Percentiles rank a stretch among this genome's conserved stretches.
phyloP scores from a whole-genome alignment of 1,140 invertebrate species.

The Grapholita molesta region DNA sequence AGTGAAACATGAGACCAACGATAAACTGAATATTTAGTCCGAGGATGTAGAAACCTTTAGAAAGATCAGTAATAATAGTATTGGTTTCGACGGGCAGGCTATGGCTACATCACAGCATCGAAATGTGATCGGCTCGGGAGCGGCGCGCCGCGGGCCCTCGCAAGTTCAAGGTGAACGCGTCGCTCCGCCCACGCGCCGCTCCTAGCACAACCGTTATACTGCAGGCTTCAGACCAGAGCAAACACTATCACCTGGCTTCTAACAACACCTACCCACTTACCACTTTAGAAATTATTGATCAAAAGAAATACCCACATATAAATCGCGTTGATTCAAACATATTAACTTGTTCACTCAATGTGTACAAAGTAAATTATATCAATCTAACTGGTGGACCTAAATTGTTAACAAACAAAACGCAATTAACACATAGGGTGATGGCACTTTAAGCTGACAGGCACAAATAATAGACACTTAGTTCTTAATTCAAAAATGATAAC shows the following conservation, averaged over 20 bases:
- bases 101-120: constrained; percentile 37
- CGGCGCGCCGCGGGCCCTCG: constrained; percentile 39
- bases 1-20: background rate
- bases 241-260: background rate
- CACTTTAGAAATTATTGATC: background rate
- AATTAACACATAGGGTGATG: too few relatives aligned
- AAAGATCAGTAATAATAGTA: constrained; percentile 24
- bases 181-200: constrained; percentile 70
- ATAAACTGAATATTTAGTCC: background rate
- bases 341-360: too few relatives aligned
- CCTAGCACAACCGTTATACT: constrained; percentile 62
- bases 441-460: too few relatives aligned
- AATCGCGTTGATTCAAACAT: background rate
- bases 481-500: too few relatives aligned
- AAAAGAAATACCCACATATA: background rate
- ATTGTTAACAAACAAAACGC: too few relatives aligned
- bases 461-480: too few relatives aligned
- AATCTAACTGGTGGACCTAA: too few relatives aligned
- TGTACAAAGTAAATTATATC: too few relatives aligned
- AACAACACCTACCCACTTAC: background rate
- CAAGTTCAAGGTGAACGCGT: constrained; percentile 76
- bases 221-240: background rate
- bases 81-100: constrained; percentile 17
- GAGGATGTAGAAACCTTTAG: constrained; percentile 16
- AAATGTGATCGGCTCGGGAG: constrained; percentile 38